Percentiles rank a stretch among this genome's conserved stretches.
These are phyloP conservation scores for Apodemus speciosus DNA, from an alignment of 2,113 vertebrate genomes.

Conservation along the genomic window DNA sequence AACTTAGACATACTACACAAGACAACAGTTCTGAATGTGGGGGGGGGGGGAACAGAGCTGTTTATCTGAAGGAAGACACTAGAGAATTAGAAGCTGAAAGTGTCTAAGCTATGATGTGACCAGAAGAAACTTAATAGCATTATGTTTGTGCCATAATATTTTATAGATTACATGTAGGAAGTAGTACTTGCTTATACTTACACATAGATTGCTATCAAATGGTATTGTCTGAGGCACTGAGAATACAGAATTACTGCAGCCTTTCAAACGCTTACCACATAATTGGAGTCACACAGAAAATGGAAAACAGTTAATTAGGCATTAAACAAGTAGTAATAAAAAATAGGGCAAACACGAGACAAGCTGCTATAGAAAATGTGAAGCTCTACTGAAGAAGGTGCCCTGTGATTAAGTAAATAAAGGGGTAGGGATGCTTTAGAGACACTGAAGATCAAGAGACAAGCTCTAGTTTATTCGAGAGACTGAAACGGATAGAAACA, in stretches of 20 bases:
- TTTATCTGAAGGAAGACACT: conserved; percentile 44
- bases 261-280: conserved; percentile 45
- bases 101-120: not conserved
- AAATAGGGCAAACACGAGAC: conserved; percentile 36
- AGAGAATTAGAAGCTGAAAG: conserved; percentile 32
- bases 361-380: conserved; percentile 24
- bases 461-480: conserved; percentile 3
- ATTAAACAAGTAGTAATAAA: conserved; percentile 31
- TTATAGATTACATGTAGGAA: conserved; percentile 29
- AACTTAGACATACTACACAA: conserved; percentile 41
- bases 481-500: conserved; percentile 36
- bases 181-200: not conserved
- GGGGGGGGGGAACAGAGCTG: not conserved
- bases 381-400: not conserved
- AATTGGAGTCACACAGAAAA: conserved; percentile 55
- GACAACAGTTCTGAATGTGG: conserved; percentile 9
- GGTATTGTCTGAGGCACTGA: not conserved
- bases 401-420: conserved; percentile 1
- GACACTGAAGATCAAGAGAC: conserved; percentile 9
- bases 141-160: conserved; percentile 31
- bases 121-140: conserved; percentile 45
- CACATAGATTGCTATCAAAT: conserved; percentile 22
- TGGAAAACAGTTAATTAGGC: not conserved
- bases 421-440: conserved; percentile 1
- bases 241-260: conserved; percentile 22